phyloP scores from a whole-genome alignment of 2,797 vertebrate species.

The Acropternis orthonyx region DNA sequence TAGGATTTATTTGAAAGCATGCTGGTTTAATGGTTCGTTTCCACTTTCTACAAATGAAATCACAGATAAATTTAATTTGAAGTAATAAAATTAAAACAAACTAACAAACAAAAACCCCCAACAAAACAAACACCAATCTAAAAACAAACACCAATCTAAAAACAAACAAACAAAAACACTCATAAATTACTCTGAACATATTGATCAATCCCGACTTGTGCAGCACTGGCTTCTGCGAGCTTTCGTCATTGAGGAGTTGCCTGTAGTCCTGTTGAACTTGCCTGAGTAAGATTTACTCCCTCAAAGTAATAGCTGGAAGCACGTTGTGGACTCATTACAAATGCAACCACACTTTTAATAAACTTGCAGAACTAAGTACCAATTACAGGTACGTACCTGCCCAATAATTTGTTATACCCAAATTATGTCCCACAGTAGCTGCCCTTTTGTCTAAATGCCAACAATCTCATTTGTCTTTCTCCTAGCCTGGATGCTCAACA shows the following conservation, averaged over 20 bases:
- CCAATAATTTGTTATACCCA: conserved; percentile 34
- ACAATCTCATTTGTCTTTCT: conserved; percentile 17
- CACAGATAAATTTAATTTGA: conserved; percentile 71
- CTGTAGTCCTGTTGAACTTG: background rate
- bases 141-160: background rate
- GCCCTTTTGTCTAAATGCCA: conserved; percentile 41
- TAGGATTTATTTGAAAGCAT: conserved; percentile 74
- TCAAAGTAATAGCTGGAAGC: background rate
- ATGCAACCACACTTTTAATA: background rate
- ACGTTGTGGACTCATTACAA: background rate
- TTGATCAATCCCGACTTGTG: background rate
- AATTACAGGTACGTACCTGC: background rate
- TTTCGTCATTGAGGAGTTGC: background rate
- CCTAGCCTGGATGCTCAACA: background rate
- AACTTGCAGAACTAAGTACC: background rate
- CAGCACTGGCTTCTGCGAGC: background rate
- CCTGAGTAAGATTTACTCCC: background rate
- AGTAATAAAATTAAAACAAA: conserved; percentile 53
- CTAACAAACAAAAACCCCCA: background rate
- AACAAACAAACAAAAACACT: background rate
- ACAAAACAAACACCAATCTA: background rate
- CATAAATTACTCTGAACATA: background rate
- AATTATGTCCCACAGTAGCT: conserved; percentile 31
- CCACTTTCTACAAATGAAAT: conserved; percentile 67
- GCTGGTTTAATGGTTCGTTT: conserved; percentile 71